These are phyloP conservation scores for Rhinogobio ventralis DNA, from an alignment of 2,797 vertebrate species.

Conservation along the genomic window DNA sequence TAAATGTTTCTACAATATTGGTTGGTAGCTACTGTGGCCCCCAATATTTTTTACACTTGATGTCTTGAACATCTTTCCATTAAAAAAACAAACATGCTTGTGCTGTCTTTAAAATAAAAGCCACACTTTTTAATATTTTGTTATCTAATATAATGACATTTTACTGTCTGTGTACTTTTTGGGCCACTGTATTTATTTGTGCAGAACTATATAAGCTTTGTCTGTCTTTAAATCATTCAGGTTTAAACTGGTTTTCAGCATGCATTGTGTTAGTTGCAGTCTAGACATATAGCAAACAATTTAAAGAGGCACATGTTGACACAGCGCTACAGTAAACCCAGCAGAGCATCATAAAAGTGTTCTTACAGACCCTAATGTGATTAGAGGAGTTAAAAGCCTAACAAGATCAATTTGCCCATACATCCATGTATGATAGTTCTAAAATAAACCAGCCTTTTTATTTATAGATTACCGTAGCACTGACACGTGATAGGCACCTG, in stretches of 20 bases:
- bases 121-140: not conserved
- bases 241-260: not conserved
- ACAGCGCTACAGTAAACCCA: conserved; percentile 65
- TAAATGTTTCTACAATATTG: not conserved
- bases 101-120: not conserved
- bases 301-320: conserved; percentile 61
- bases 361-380: conserved; percentile 56
- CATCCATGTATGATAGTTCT: conserved; percentile 48
- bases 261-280: conserved; percentile 25
- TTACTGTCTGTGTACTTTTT: not conserved
- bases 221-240: conserved; percentile 3
- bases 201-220: not conserved
- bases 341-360: conserved; percentile 58
- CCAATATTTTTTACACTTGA: not conserved
- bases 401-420: conserved; percentile 58
- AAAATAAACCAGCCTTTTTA: conserved; percentile 53
- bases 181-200: not conserved
- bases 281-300: conserved; percentile 57
- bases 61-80: not conserved
- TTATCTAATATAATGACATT: not conserved
- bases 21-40: not conserved
- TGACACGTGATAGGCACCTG: conserved; percentile 23
- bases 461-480: conserved; percentile 62
- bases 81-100: not conserved
- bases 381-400: conserved; percentile 53